A percentile compares a stretch with the other conserved stretches of the same genome.
Evolutionary conservation across 2,888 invertebrate genomes (phyloP).

Genomic region (Bombyx huttoni): DNA sequence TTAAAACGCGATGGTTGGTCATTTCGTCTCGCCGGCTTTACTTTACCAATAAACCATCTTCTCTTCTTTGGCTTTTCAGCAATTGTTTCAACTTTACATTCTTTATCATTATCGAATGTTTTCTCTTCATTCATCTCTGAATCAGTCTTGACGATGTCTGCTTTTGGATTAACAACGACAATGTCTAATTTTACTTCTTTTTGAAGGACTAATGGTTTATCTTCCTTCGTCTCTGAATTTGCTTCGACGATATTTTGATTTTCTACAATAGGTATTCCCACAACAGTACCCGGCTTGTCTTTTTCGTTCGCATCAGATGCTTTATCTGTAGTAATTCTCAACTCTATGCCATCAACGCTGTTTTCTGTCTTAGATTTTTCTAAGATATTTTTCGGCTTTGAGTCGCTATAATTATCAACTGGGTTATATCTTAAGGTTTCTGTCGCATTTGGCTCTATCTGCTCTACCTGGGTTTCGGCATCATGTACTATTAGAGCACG

Average conservation of each 20-base stretch:
- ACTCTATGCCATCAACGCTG: too few relatives aligned
- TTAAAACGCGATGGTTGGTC: not conserved
- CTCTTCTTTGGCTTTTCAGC: not conserved
- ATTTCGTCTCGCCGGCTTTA: not conserved
- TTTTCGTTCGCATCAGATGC: too few relatives aligned
- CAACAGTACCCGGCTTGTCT: not conserved
- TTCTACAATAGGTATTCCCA: slow-evolving; percentile 4
- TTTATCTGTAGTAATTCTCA: too few relatives aligned
- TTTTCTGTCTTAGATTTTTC: not conserved
- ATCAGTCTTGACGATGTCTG: not conserved
- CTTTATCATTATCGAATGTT: not conserved
- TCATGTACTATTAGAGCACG: slow-evolving; percentile 4
- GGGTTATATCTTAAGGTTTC: not conserved
- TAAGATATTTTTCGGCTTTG: not conserved
- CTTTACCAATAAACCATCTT: not conserved
- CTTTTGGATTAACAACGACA: not conserved
- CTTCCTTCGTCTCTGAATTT: not conserved
- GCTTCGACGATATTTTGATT: not conserved
- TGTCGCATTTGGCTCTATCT: not conserved
- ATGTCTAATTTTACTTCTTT: not conserved
- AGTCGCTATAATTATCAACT: not conserved
- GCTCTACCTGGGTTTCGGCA: slow-evolving; percentile 11
- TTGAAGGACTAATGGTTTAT: not conserved
- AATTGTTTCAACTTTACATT: not conserved
- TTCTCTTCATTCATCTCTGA: slow-evolving; percentile 6